Evolutionary conservation across 2,113 vertebrate species (phyloP), one percentile per base, ranked within the genome.

Genomic region (Gadus chalcogrammus): DNA sequence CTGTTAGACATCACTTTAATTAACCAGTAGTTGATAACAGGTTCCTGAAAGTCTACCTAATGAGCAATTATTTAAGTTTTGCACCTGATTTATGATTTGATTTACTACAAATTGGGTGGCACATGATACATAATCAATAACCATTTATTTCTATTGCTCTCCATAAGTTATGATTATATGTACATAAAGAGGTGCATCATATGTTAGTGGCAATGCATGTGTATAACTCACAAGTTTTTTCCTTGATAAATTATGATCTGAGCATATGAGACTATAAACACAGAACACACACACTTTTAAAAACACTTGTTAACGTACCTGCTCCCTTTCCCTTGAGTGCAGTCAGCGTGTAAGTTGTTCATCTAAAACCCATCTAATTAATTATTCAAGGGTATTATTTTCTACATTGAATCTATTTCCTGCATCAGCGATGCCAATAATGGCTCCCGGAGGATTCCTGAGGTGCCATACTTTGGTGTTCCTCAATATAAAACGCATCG

Each of bases 331-430:
- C 67, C 69, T 15, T 38, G 70, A 60, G 77, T 81, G 72, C 75
- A 79, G 78, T 68, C 70, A 53, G 42, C 60, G 18, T 78, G 79
- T 85, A 89, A 79, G 68, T 74, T 82, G 84, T 88, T 84, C 88
- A 84, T 90, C 90, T 90, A 88, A 91, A 90, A 87, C 79, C 83
- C 61, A 77, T 84, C 82, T 83, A 84, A 91, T 91, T 91, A 89
- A 92, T 91, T 93, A 92, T 93, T 93, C 88, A 88, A 77, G 74
- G 85, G 75, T 85, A 90, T 92, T 90, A 88, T 91, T 90, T 91
- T 91, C 85, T 83, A 85, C 84, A 86, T 80, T 89, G 83, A 90
- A 91, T 92, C 88, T 83, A 90, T 92, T 90, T 91, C 88, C 87
- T 90, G 90, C 90, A 90, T 92, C 89, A 90, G 83, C 84, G 83